Percentiles rank a stretch among this genome's conserved stretches.
These are phyloP conservation scores for Alethe diademata DNA, from an alignment of 2,113 vertebrate species.

Conservation along the genomic window DNA sequence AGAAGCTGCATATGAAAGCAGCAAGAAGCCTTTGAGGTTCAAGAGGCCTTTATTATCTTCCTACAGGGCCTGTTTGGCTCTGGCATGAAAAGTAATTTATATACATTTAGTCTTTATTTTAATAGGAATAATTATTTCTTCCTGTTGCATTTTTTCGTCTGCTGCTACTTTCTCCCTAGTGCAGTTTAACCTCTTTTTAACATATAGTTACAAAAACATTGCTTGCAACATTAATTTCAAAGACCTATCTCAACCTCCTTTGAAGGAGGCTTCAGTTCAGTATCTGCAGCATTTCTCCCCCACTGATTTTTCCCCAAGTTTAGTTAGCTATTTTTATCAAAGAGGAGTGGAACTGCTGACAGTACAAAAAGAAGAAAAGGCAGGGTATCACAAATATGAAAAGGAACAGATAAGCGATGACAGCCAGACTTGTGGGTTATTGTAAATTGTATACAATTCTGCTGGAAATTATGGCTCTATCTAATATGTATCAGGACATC, in stretches of 20 bases:
- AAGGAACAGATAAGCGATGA: neutral
- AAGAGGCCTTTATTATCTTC: conserved; percentile 37
- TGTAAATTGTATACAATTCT: neutral
- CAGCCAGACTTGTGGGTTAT: neutral
- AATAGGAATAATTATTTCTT: conserved; percentile 16
- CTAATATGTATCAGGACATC: neutral
- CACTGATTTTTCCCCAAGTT: neutral
- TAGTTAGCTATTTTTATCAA: conserved; percentile 6
- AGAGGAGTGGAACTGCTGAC: neutral
- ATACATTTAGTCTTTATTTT: conserved; percentile 24
- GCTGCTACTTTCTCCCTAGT: neutral
- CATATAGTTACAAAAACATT: conserved; percentile 11
- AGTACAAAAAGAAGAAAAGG: neutral
- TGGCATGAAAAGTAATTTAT: neutral
- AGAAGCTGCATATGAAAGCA: conserved; percentile 24
- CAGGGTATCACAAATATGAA: neutral
- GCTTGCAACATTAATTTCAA: conserved; percentile 32
- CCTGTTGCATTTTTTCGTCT: neutral
- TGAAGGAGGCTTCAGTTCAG: neutral
- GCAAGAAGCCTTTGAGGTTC: conserved; percentile 36
- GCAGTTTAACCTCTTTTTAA: conserved; percentile 31
- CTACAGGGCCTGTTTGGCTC: conserved; percentile 31
- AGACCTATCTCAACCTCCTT: neutral
- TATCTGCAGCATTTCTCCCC: neutral
- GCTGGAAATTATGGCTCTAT: neutral